These are phyloP conservation scores for Drosophila pseudotalamancana DNA, from an alignment of 2,888 invertebrate species.

Conservation along the genomic window DNA sequence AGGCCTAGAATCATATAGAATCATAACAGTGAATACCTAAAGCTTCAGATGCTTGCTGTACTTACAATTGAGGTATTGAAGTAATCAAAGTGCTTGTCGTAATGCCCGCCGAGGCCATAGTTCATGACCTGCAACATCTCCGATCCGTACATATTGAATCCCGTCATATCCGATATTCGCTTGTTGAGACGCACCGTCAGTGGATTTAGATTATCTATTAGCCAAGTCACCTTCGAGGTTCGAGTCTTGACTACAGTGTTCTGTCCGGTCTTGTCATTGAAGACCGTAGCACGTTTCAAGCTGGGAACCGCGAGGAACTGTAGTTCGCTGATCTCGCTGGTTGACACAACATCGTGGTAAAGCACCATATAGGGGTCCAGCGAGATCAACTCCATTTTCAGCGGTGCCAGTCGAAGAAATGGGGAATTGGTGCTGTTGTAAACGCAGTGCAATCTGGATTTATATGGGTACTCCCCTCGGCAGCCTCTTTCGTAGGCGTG, in stretches of 20 bases:
- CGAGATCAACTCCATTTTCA: conserved; percentile 78
- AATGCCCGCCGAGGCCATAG: conserved; percentile 82
- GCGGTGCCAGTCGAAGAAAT: conserved; percentile 76
- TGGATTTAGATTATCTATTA: conserved; percentile 53
- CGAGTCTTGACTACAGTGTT: conserved; percentile 55
- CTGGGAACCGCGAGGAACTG: conserved; percentile 62
- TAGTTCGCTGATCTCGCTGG: conserved; percentile 69
- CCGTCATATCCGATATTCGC: conserved; percentile 79
- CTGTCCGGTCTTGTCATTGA: conserved; percentile 6
- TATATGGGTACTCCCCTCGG: conserved; percentile 64
- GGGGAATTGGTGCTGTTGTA: conserved; percentile 76
- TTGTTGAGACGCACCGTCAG: conserved; percentile 60
- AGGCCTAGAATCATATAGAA: conserved; percentile 31
- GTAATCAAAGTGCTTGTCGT: conserved; percentile 78
- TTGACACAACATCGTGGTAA: conserved; percentile 75
- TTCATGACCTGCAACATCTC: conserved; percentile 82
- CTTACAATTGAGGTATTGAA: conserved; percentile 73
- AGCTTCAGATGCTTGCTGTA: not conserved
- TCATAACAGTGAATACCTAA: not conserved
- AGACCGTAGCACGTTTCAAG: conserved; percentile 76
- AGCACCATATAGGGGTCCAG: conserved; percentile 80
- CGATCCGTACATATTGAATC: conserved; percentile 68
- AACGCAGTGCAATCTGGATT: conserved; percentile 61
- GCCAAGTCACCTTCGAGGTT: conserved; percentile 81
- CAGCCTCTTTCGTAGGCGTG: conserved; percentile 67